These are phyloP conservation scores for Percopsis transmontana DNA, from an alignment of 2,113 vertebrate species.

Conservation along the genomic window DNA sequence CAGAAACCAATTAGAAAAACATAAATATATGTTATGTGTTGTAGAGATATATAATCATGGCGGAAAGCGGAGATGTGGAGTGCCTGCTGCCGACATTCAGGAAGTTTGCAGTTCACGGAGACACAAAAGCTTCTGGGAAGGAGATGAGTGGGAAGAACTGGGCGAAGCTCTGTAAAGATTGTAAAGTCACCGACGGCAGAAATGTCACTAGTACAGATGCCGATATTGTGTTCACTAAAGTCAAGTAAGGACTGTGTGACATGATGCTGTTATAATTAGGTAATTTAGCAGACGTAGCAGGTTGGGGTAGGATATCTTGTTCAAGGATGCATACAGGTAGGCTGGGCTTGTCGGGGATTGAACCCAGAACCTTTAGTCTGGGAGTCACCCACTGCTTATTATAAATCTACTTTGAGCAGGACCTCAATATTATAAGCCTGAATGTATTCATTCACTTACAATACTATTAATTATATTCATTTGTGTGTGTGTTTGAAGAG, in stretches of 20 bases:
- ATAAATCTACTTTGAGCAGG: no score
- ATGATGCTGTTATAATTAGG: no score
- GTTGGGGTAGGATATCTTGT: no score
- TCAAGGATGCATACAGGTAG: no score
- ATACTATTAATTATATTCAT: no score
- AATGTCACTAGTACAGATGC: constrained; percentile 86
- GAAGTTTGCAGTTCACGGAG: constrained; percentile 91
- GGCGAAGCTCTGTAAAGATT: constrained; percentile 97
- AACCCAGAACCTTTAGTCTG: no score
- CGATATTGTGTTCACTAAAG: constrained; percentile 97
- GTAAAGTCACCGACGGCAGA: constrained; percentile 90
- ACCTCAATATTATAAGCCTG: no score
- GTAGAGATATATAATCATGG: constrained; percentile 78
- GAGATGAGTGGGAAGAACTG: constrained; percentile 97
- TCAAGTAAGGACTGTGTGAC: constrained; percentile 84
- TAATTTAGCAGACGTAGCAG: no score
- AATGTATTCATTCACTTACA: no score
- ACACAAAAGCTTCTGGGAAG: constrained; percentile 88
- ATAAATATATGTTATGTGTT: constrained; percentile 2
- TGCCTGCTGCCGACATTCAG: constrained; percentile 85
- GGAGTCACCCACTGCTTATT: no score
- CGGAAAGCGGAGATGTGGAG: constrained; percentile 77
- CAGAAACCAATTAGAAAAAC: no score
- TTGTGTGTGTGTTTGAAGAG: constrained; percentile 70
- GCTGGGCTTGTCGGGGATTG: no score